Conservation (phyloP, 2,797 vertebrate species). For the Discoglossus pictus region DNA sequence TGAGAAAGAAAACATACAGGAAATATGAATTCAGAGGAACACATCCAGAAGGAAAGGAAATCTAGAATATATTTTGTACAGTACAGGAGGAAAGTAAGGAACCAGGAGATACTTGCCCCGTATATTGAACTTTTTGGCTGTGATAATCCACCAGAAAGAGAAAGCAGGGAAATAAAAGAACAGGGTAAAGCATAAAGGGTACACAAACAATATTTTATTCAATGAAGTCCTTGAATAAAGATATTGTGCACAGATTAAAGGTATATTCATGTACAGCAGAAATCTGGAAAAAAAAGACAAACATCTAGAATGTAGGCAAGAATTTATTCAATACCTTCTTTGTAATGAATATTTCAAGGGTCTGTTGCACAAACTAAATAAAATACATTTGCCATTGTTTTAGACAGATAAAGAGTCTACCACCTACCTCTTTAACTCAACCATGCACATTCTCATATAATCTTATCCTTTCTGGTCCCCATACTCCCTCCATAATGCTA, state of each 20-base stretch:
- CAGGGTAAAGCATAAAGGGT: conserved; percentile 87
- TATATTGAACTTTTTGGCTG: conserved; percentile 71
- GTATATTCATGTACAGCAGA: conserved; percentile 68
- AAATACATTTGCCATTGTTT: too few relatives aligned
- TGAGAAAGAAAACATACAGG: conserved; percentile 21
- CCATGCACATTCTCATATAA: too few relatives aligned
- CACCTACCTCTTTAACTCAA: too few relatives aligned
- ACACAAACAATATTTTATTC: conserved; percentile 99
- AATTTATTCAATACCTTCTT: conserved; percentile 59
- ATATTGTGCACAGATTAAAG: conserved; percentile 87
- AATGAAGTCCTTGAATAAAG: conserved; percentile 95
- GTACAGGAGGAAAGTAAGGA: conserved; percentile 73
- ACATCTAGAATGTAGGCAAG: conserved; percentile 56
- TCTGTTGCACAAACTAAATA: conserved; percentile 53
- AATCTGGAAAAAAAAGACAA: conserved; percentile 66
- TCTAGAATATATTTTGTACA: conserved; percentile 60
- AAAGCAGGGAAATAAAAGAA: conserved; percentile 84
- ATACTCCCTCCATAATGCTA: too few relatives aligned
- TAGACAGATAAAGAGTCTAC: too few relatives aligned
- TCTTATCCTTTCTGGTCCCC: too few relatives aligned
- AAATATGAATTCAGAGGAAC: conserved; percentile 66
- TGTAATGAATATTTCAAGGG: conserved; percentile 66
- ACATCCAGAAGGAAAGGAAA: conserved; percentile 65
- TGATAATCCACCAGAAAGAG: conserved; percentile 75
- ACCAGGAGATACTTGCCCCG: conserved; percentile 89